A percentile compares a stretch with the other conserved stretches of the same genome.
Conservation (phyloP, 2,888 invertebrate species). For the Drosophila barbarae region DNA sequence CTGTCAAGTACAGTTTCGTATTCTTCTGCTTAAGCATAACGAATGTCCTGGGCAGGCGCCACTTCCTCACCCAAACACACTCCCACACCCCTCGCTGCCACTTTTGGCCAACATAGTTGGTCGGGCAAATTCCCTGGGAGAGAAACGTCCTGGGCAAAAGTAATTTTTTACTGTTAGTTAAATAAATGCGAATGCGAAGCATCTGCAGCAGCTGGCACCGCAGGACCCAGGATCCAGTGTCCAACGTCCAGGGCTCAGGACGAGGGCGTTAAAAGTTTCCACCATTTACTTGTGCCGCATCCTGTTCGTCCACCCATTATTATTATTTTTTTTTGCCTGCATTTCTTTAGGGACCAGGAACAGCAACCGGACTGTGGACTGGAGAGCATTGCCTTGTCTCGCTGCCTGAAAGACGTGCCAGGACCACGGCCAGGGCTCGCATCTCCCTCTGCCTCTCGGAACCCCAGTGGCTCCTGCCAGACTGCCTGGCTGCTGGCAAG, state of each 20-base stretch:
- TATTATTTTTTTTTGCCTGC: constrained; percentile 21
- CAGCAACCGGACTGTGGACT: constrained; percentile 6
- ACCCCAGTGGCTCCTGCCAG: constrained; percentile 42
- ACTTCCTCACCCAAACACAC: constrained; percentile 6
- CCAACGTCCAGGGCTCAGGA: constrained; percentile 30
- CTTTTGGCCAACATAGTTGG: constrained; percentile 41
- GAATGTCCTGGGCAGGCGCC: constrained; percentile 62
- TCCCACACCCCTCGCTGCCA: constrained; percentile 3
- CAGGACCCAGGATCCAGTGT: constrained; percentile 25
- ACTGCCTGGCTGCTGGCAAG: constrained; percentile 55
- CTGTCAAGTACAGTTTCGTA: constrained; percentile 75
- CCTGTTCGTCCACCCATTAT: constrained; percentile 36
- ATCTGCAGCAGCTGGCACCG: constrained; percentile 47
- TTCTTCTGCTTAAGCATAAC: constrained; percentile 77
- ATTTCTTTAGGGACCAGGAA: constrained; percentile 70
- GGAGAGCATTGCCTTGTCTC: constrained; percentile 54
- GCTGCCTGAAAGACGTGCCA: constrained; percentile 65
- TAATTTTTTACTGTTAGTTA: constrained; percentile 74
- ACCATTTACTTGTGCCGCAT: constrained; percentile 59
- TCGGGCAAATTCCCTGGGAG: constrained; percentile 58
- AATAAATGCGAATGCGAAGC: constrained; percentile 66
- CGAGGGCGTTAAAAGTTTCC: constrained; percentile 71
- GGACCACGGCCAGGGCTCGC: constrained; percentile 26
- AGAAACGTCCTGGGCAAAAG: constrained; percentile 54
- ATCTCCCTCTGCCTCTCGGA: constrained; percentile 8